A percentile compares a stretch with the other conserved stretches of the same genome.
These are phyloP conservation scores for Zeugodacus cucurbitae DNA, from an alignment of 1,140 invertebrate genomes.

Conservation along the genomic window DNA sequence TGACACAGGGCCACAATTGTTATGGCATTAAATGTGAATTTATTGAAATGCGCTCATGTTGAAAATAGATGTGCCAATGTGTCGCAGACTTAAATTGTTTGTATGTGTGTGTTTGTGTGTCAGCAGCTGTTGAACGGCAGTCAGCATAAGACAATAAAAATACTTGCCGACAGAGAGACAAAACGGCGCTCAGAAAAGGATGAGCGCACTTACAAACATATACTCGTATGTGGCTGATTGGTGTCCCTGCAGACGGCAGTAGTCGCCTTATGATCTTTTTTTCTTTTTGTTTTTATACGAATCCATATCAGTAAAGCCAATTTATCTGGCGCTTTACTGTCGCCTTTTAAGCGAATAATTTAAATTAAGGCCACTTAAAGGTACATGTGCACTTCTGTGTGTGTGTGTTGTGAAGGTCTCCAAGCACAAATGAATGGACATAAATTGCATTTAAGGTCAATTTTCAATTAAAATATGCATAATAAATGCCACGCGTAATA, in stretches of 20 bases:
- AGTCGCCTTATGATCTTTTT: neutral
- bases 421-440: neutral
- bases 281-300: neutral
- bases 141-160: conserved; percentile 6
- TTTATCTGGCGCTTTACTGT: conserved; percentile 24
- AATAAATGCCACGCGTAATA: neutral
- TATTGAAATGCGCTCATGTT: conserved; percentile 35
- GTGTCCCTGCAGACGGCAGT: neutral
- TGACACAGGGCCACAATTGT: conserved; percentile 28
- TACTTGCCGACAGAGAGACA: neutral
- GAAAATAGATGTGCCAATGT: conserved; percentile 38
- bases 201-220: neutral
- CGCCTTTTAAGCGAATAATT: neutral
- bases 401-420: neutral
- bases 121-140: conserved; percentile 18
- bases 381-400: neutral
- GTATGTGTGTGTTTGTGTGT: neutral
- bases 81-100: neutral
- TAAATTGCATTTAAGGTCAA: conserved; percentile 37
- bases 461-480: conserved; percentile 30
- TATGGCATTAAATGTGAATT: conserved; percentile 38
- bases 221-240: neutral
- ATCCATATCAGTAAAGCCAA: neutral
- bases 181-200: neutral
- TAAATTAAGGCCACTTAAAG: conserved; percentile 37